Base-by-base conservation (phyloP, 2,113 vertebrate genomes). In the Chunga burmeisteri region DNA sequence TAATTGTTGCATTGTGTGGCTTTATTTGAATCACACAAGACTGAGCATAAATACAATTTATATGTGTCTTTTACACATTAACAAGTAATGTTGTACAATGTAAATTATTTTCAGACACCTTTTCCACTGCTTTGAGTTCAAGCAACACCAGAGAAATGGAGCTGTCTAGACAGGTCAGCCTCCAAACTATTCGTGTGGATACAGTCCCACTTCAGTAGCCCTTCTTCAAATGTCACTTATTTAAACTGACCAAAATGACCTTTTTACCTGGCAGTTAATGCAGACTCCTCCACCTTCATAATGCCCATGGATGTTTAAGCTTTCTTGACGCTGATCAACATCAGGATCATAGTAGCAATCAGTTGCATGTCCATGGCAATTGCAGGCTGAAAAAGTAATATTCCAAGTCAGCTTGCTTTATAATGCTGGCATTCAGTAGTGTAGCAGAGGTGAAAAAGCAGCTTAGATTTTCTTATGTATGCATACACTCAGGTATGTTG, bases 221-320 rank as follows among this genome's bases (percentile, higher is more conserved):
- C 16, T 66, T 55, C 65, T 77, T 56, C 70, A 70, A 53, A 18
- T 19, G 7, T 6, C 26, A 49, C 63, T 59, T 63, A 77, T 29
- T 58, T 77, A 49, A 75, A 53, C 10, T 36, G 15, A 79, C 25
- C 7, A 68, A 93, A 87, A 70, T 6, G 4, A 61, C 20, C 7
- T 78, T 96, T 90, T 97, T 98, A 99, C 99, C 99, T 99, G 99
- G 97, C 99, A 99, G 88, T 98, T 94, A 96, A 99, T 97, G 98
- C 99, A 99, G 94, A 99, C 99, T 72, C 99, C 99, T 94, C 99
- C 99, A 73, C 99, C 99, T 70, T 98, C 97, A 80, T 98, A 99
- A 87, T 81, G 88, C 75, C 99, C 98, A 27, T 98, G 97, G 95
- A 93, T 97, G 97, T 99, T 98, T 98, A 99, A 97, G 98, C 99